Percentiles rank a stretch among this genome's conserved stretches.
phyloP scores from a whole-genome alignment of 2,113 vertebrate genomes.

The Aegithalos caudatus region DNA sequence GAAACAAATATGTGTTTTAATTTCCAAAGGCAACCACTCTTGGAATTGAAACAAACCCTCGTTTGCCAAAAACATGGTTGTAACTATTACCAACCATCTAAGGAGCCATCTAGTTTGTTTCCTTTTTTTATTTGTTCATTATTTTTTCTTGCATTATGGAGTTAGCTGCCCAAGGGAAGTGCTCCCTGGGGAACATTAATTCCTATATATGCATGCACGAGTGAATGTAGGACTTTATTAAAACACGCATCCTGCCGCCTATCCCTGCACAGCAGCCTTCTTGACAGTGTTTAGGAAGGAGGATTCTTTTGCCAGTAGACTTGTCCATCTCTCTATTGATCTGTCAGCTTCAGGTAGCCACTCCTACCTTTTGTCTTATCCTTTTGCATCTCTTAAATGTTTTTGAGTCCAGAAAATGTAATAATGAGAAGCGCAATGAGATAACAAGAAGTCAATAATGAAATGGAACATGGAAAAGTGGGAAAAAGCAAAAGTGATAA shows the following conservation, averaged over 20 bases:
- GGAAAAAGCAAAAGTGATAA: background rate
- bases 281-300: background rate
- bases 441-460: background rate
- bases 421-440: background rate
- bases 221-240: background rate
- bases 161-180: background rate
- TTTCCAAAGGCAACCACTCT: background rate
- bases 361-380: background rate
- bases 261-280: background rate
- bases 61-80: background rate
- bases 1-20: background rate
- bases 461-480: background rate
- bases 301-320: background rate
- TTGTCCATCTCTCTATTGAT: background rate
- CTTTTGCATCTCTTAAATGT: background rate
- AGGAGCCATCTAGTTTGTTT: background rate
- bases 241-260: background rate
- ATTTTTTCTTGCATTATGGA: background rate
- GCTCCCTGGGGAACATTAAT: background rate
- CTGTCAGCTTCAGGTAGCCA: background rate
- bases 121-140: background rate
- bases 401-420: background rate
- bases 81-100: background rate
- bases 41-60: background rate
- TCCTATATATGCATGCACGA: fast-evolving